Evolutionary conservation across 2,113 vertebrate genomes (phyloP).

Genomic region (Promerops cafer): DNA sequence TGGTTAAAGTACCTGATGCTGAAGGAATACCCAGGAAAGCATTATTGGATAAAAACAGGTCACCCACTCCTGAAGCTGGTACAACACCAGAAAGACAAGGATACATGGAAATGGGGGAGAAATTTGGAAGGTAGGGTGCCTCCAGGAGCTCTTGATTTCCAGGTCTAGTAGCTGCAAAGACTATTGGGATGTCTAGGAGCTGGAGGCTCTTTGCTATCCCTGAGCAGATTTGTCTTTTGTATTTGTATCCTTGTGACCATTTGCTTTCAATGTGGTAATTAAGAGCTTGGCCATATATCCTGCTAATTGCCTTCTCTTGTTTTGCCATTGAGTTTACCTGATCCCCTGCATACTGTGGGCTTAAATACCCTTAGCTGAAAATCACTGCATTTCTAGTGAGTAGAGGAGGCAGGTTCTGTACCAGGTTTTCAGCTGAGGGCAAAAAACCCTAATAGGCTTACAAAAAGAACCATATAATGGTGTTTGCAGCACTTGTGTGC

Average conservation of each 20-base stretch:
- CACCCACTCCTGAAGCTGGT: neutral
- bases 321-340: neutral
- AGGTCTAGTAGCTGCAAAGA: neutral
- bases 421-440: neutral
- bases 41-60: neutral
- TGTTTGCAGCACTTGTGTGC: neutral
- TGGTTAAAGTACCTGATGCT: neutral
- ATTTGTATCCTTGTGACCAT: neutral
- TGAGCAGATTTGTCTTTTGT: neutral
- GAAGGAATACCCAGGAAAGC: neutral
- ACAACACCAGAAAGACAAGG: neutral
- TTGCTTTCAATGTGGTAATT: neutral
- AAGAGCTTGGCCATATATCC: neutral
- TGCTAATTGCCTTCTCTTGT: neutral
- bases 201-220: neutral
- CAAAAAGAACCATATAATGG: neutral
- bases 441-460: neutral
- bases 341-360: neutral
- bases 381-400: neutral
- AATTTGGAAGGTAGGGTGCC: neutral
- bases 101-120: neutral
- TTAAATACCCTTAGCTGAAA: neutral
- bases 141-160: neutral
- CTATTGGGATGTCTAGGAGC: neutral
- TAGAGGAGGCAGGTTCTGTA: neutral